Base-by-base conservation (phyloP, 2,797 vertebrate genomes). In the Oreochromis grahami region DNA sequence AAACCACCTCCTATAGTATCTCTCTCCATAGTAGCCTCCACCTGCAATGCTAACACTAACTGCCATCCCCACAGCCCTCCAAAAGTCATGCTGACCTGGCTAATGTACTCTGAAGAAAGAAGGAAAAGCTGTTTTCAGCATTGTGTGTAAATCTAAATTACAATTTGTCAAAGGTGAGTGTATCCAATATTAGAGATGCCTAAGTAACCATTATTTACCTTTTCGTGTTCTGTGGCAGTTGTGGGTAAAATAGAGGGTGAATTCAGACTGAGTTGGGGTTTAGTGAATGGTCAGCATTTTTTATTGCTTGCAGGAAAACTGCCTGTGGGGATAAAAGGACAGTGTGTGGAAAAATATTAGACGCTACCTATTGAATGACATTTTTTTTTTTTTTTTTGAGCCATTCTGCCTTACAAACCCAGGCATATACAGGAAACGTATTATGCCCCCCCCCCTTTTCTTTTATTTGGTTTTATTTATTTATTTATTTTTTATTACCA, bases 101-200 rank as follows among this genome's bases (percentile, higher is more conserved):
- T 48, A 77, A 83, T 72, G 29, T 53, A 52, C 10, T 50, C 14
- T 21, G 77, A 50, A 56, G 32, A 84, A 68, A 80, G 45, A 24
- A 21, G 15, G 14, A n/a, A 80, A 87, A 72, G 41, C 26, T 84
- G 77, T 78, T 81, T 86, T 82, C 43, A 53, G 77, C 12, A 26
- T 55, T 32, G 41, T 38, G 29, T 41, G 21, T 48, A 82, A 84
- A 80, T 76, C 63, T 77, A 76, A 90, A 87, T 89, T 82, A 81
- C 36, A 84, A 78, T 89, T 90, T 90, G 74, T 90, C 86, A 82
- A 79, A 74, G 29, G 48, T 63, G 80, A 85, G 79, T 53, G 68
- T 52, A 74, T 76, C 53, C 55, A 56, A 24, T 41, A 78, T 43
- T 52, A 88, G 45, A 80, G 68, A 88, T 51, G 55, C 48, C 24